A percentile compares a stretch with the other conserved stretches of the same genome.
These are phyloP conservation scores for Amphilophus citrinellus DNA, from an alignment of 2,113 vertebrate genomes.

Conservation along the genomic window DNA sequence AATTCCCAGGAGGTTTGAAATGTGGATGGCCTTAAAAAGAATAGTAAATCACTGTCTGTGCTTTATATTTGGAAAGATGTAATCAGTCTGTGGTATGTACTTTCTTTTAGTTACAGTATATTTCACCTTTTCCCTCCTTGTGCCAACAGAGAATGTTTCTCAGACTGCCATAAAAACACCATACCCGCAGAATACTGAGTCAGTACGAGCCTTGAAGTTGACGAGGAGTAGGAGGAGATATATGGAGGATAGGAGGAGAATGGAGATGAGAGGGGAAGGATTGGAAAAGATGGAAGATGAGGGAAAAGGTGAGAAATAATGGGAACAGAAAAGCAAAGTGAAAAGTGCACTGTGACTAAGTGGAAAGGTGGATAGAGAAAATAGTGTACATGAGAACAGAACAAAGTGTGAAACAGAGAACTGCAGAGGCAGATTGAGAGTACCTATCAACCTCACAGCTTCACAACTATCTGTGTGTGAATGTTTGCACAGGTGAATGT, in stretches of 20 bases:
- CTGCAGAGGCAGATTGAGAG: conserved; percentile 68
- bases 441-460: conserved; percentile 65
- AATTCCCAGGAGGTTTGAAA: conserved; percentile 8
- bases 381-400: conserved; percentile 36
- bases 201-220: conserved; percentile 39
- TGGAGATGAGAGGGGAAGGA: conserved; percentile 32
- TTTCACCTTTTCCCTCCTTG: neutral
- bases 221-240: conserved; percentile 50
- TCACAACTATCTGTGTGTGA: conserved; percentile 47
- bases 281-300: conserved; percentile 47
- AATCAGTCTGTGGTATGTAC: neutral
- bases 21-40: neutral
- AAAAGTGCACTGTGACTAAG: conserved; percentile 36
- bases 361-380: conserved; percentile 53
- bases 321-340: conserved; percentile 39
- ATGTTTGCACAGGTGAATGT: conserved; percentile 36
- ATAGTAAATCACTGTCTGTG: neutral
- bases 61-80: neutral
- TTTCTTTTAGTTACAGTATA: neutral
- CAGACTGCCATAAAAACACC: conserved; percentile 30
- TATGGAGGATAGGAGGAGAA: conserved; percentile 48
- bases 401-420: conserved; percentile 63
- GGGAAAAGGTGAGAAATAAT: conserved; percentile 52
- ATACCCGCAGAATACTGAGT: conserved; percentile 56
- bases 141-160: conserved; percentile 20